A percentile compares a stretch with the other conserved stretches of the same genome.
These are phyloP conservation scores for Cryptocephalus primarius DNA, from an alignment of 2,888 invertebrate genomes.

Conservation along the genomic window DNA sequence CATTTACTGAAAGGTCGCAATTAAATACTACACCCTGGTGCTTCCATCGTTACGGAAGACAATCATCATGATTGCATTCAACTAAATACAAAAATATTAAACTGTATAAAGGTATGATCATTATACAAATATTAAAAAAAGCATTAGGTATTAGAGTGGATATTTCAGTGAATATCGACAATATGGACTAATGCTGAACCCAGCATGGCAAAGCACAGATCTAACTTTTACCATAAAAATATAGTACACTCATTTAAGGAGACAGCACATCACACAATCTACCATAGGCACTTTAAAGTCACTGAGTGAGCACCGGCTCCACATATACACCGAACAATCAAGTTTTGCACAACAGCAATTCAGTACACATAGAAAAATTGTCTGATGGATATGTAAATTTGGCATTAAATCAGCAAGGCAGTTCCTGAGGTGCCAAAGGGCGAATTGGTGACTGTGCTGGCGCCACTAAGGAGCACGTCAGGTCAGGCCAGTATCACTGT, in stretches of 20 bases:
- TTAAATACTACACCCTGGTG: conserved; percentile 39
- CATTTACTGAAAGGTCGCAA: conserved; percentile 39
- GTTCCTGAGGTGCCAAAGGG: conserved; percentile 36
- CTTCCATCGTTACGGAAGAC: conserved; percentile 39
- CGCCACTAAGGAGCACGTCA: conserved; percentile 28
- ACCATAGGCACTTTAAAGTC: conserved; percentile 40
- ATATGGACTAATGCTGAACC: conserved; percentile 31
- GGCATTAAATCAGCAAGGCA: conserved; percentile 36
- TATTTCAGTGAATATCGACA: conserved; percentile 22
- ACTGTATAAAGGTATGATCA: too few relatives aligned
- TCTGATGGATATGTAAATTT: conserved; percentile 26
- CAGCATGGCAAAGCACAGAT: conserved; percentile 36
- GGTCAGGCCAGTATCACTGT: conserved; percentile 48
- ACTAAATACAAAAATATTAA: too few relatives aligned
- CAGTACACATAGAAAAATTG: conserved; percentile 33
- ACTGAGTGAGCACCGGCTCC: conserved; percentile 36
- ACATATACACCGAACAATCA: conserved; percentile 36
- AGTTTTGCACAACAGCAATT: conserved; percentile 36
- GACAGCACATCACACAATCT: conserved; percentile 36
- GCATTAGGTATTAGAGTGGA: conserved; percentile 26
- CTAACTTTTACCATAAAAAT: conserved; percentile 36
- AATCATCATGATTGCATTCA: conserved; percentile 39
- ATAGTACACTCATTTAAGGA: conserved; percentile 34
- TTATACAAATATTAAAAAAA: too few relatives aligned
- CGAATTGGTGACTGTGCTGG: conserved; percentile 25